Evolutionary conservation across 2,888 invertebrate genomes (phyloP), one percentile per base, ranked within the genome.

Genomic region (Plagiodera versicolora): DNA sequence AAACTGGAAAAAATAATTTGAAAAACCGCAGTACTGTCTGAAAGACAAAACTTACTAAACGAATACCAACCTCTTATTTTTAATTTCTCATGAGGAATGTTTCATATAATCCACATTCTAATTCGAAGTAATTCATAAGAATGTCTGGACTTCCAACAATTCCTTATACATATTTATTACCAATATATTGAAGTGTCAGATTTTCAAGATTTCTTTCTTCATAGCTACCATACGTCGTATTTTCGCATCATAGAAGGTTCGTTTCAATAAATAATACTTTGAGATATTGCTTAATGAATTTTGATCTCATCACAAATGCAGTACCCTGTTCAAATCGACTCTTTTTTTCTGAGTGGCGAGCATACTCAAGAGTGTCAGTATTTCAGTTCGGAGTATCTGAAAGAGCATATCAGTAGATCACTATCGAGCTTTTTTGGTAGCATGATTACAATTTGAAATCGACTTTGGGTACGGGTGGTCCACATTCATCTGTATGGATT

Each of bases 371-470:
- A 39, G 53, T 53, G 53, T 53, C 19, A 24, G 44, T 53, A 53
- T 44, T 53, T 44, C 44, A 17, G 44, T 45, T 44, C 20, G 53
- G 18, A 44, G 24, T 53, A 44, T 44, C 44, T 53, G 8, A 39
- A 19, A 9, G 39, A 10, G 35, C 18, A 20, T 20, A 53, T 53
- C 53, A 45, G 53, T 44, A 45, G 65, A 65, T 65, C 62, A 60
- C 58, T 60, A 60, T 63, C 65, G 50, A 30, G 53, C 35, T 59
- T 39, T 56, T 59, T 54, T 45, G 47, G 50, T 28, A 48, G 39
- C 60, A 53, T 48, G 62, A 66, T 66, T 66, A 66, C 63, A 66
- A 66, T 66, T 66, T 66, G 50, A 66, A 61, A 66, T 66, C 58
- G 30, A 58, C 54, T 47, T 56, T 45, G 50, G 16, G 52, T 58